Conservation (phyloP, 2,888 invertebrate species). For the Odontocolon sp. region DNA sequence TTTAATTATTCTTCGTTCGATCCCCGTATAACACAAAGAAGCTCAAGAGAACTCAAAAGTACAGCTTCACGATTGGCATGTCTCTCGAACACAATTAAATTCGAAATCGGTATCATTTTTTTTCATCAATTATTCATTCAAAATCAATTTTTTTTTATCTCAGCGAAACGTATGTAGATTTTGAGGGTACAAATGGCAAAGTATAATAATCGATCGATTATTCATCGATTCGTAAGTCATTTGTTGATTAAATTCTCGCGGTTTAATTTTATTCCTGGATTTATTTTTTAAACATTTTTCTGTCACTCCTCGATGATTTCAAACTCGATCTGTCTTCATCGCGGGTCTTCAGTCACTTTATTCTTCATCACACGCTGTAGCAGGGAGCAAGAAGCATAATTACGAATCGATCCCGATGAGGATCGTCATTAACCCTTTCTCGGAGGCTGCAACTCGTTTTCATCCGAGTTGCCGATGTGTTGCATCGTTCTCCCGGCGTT, state of each 20-base stretch:
- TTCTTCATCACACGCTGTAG: conserved; percentile 29
- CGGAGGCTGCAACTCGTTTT: too few relatives aligned
- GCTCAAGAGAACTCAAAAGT: conserved; percentile 19
- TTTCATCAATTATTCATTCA: not conserved
- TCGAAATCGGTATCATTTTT: conserved; percentile 43
- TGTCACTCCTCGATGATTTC: not conserved
- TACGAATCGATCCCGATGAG: conserved; percentile 69
- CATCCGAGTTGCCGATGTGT: conserved; percentile 43
- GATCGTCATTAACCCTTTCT: conserved; percentile 73
- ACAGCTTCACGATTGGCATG: conserved; percentile 40
- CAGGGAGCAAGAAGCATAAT: conserved; percentile 61
- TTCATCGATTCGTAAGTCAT: too few relatives aligned
- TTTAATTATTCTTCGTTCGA: conserved; percentile 69
- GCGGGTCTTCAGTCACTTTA: conserved; percentile 19
- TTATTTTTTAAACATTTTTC: too few relatives aligned
- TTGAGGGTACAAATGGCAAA: too few relatives aligned
- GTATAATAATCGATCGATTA: too few relatives aligned
- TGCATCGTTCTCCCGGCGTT: conserved; percentile 38
- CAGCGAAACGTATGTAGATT: too few relatives aligned
- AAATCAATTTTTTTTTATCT: too few relatives aligned
- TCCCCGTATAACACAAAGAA: conserved; percentile 8
- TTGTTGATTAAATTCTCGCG: too few relatives aligned
- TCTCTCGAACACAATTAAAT: conserved; percentile 15
- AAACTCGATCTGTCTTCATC: conserved; percentile 18
- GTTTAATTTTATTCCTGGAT: too few relatives aligned